A percentile compares a stretch with the other conserved stretches of the same genome.
Conservation (phyloP, 2,888 invertebrate species). For the Epiblema foenella region DNA sequence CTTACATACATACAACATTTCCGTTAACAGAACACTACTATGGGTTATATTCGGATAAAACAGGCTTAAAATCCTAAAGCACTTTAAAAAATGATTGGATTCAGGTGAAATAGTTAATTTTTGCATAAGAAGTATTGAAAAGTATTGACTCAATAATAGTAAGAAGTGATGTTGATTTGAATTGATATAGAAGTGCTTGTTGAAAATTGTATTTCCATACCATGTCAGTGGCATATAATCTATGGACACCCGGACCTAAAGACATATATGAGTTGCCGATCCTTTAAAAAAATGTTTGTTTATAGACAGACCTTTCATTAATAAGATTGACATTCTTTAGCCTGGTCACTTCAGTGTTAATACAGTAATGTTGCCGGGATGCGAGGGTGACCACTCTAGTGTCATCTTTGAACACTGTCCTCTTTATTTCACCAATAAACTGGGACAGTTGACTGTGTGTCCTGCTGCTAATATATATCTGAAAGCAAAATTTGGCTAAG, state of each 20-base stretch:
- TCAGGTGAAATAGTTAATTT: too few species aligned
- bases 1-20: too few species aligned
- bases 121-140: neutral
- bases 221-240: too few species aligned
- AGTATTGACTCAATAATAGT: too few species aligned
- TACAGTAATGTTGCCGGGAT: slow-evolving; percentile 96
- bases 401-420: slow-evolving; percentile 89
- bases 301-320: slow-evolving; percentile 89
- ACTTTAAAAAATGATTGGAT: too few species aligned
- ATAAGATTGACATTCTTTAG: slow-evolving; percentile 91
- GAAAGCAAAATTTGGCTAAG: slow-evolving; percentile 51
- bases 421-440: slow-evolving; percentile 96
- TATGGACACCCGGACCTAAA: too few species aligned
- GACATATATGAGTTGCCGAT: too few species aligned
- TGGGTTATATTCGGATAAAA: too few species aligned
- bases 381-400: slow-evolving; percentile 92
- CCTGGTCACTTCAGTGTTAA: slow-evolving; percentile 91
- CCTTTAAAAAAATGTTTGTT: too few species aligned
- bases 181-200: neutral
- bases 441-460: slow-evolving; percentile 99
- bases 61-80: too few species aligned
- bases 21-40: too few species aligned
- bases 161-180: too few species aligned
- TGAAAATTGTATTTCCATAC: neutral
- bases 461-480: slow-evolving; percentile 97